Conservation (phyloP, 2,888 invertebrate genomes). For the Cataglyphis cursor region DNA sequence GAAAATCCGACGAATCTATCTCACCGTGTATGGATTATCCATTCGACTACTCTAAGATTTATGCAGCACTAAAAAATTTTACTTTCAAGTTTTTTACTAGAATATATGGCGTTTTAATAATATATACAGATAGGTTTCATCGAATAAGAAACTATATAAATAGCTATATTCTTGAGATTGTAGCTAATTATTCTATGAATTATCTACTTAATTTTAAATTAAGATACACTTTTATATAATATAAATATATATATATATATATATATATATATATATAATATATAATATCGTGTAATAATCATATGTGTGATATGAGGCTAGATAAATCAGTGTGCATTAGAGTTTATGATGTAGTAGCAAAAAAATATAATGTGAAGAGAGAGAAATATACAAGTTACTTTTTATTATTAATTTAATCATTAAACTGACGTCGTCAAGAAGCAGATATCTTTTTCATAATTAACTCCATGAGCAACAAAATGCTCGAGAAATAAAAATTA, state of each 20-base stretch:
- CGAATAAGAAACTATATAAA: neutral
- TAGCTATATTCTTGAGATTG: neutral
- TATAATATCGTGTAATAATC: neutral
- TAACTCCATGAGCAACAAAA: neutral
- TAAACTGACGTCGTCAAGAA: neutral
- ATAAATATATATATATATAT: conserved; percentile 2
- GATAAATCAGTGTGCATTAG: conserved; percentile 13
- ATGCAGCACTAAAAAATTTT: neutral
- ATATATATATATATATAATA: conserved; percentile 3
- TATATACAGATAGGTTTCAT: neutral
- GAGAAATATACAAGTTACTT: neutral
- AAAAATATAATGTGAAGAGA: neutral
- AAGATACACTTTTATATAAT: conserved; percentile 1
- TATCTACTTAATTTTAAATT: conserved; percentile 25
- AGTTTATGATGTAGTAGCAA: neutral
- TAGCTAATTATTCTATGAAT: conserved; percentile 8
- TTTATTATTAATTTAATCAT: conserved; percentile 12
- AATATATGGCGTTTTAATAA: neutral
- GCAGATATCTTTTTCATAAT: neutral
- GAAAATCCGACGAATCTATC: neutral
- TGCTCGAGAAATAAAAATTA: no score
- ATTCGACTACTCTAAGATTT: neutral
- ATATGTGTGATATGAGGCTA: neutral
- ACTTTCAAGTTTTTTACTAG: neutral
- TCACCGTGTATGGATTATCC: neutral